Conservation (phyloP, 2,113 vertebrate species). For the Rostratula benghalensis region DNA sequence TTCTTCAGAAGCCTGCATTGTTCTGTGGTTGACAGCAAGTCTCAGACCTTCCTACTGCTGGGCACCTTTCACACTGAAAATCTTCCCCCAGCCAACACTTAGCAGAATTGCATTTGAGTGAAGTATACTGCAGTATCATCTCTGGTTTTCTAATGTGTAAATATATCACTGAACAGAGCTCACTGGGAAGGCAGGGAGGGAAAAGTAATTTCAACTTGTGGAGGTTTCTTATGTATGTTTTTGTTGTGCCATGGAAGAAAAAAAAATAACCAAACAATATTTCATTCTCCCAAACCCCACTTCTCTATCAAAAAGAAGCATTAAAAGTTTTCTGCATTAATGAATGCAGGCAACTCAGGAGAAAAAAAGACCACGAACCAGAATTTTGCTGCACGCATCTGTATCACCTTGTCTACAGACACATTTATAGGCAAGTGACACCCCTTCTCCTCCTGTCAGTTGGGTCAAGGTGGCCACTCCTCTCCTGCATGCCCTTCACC, state of each 20-base stretch:
- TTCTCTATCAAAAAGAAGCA: not conserved
- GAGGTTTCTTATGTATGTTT: not conserved
- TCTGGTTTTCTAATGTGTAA: not conserved
- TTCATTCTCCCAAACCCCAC: not conserved
- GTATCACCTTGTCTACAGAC: not conserved
- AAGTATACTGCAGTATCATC: not conserved
- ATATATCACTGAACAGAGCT: not conserved
- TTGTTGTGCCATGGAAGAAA: not conserved
- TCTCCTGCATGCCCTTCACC: not conserved
- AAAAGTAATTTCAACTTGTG: not conserved
- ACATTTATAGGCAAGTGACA: not conserved
- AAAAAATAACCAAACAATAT: not conserved
- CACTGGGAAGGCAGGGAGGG: rapidly evolving
- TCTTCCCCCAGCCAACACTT: not conserved
- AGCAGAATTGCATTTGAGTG: not conserved
- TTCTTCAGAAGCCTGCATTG: not conserved
- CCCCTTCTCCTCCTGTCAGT: not conserved
- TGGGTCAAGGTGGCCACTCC: not conserved
- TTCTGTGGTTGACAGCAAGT: not conserved
- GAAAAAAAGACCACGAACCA: rapidly evolving
- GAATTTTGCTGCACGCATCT: not conserved
- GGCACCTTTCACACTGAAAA: not conserved
- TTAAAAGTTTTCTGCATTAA: not conserved
- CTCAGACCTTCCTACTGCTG: not conserved
- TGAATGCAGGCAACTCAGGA: not conserved